phyloP scores from a whole-genome alignment of 2,888 invertebrate species.

The Nemurella pictetii region DNA sequence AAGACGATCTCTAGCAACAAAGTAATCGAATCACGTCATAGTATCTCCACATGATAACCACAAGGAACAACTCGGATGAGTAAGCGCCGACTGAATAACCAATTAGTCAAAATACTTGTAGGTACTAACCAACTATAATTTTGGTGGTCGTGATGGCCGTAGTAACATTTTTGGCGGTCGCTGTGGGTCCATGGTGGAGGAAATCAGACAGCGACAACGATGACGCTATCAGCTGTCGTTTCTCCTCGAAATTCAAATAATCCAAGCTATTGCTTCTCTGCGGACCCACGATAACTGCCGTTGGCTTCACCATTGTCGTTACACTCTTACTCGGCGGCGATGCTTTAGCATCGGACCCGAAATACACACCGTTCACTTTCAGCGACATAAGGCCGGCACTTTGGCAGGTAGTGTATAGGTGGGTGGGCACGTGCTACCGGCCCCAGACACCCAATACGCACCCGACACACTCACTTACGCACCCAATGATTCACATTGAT shows the following conservation, averaged over 20 bases:
- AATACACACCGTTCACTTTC: constrained; percentile 52
- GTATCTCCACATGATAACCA: not conserved
- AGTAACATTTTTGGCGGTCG: constrained; percentile 55
- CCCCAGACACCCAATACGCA: not conserved
- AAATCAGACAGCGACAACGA: constrained; percentile 86
- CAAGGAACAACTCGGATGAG: not conserved
- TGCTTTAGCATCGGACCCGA: constrained; percentile 49
- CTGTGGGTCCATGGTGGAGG: constrained; percentile 63
- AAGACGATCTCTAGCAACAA: not conserved
- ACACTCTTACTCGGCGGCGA: constrained; percentile 42
- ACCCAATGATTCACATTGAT: constrained; percentile 34
- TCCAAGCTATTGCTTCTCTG: constrained; percentile 83
- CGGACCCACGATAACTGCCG: constrained; percentile 61
- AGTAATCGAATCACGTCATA: not conserved
- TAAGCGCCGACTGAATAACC: not conserved
- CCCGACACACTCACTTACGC: constrained; percentile 35
- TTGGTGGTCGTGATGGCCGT: constrained; percentile 50
- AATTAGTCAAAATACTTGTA: not conserved
- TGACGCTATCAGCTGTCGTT: constrained; percentile 85
- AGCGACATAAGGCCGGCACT: constrained; percentile 48
- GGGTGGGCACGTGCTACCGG: constrained; percentile 34
- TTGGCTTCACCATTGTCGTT: constrained; percentile 35
- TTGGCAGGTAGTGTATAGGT: not conserved
- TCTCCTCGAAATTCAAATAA: constrained; percentile 90
- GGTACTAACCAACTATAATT: constrained; percentile 34